Conservation (phyloP, 2,888 invertebrate species). For the Megalurothrips usitatus region DNA sequence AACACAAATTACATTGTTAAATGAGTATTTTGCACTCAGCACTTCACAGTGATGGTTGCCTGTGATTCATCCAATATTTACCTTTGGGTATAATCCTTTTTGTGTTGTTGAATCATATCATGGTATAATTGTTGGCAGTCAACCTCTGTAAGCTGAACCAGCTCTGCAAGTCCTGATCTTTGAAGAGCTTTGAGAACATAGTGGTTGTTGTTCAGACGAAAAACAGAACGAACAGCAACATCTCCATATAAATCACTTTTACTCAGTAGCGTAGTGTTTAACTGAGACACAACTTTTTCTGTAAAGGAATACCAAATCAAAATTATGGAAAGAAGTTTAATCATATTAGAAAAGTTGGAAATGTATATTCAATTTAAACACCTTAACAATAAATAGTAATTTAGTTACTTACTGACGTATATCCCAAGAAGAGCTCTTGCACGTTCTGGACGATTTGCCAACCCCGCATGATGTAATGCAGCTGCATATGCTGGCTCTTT, state of each 20-base stretch:
- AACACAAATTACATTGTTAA: constrained; percentile 34
- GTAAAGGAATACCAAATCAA: constrained; percentile 39
- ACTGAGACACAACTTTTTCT: constrained; percentile 85
- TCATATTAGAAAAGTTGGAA: constrained; percentile 28
- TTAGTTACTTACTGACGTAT: constrained; percentile 66
- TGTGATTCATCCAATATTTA: constrained; percentile 39
- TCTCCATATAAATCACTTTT: constrained; percentile 91
- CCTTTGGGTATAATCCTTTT: constrained; percentile 66
- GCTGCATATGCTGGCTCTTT: constrained; percentile 56
- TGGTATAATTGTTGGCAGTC: constrained; percentile 82
- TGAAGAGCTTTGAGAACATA: constrained; percentile 90
- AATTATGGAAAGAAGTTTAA: constrained; percentile 32
- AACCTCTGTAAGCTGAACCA: constrained; percentile 75
- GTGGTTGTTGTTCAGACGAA: constrained; percentile 90
- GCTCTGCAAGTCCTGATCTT: constrained; percentile 74
- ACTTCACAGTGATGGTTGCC: no score
- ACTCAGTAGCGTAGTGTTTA: constrained; percentile 82
- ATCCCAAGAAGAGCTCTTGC: constrained; percentile 67
- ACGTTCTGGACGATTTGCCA: constrained; percentile 52
- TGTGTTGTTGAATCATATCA: constrained; percentile 80
- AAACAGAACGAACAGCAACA: constrained; percentile 77
- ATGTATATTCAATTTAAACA: neutral
- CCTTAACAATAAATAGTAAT: neutral
- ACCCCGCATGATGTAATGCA: constrained; percentile 42
- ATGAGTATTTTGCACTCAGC: neutral